These are phyloP conservation scores for Hormaphis cornu DNA, from an alignment of 1,140 invertebrate genomes.

Conservation along the genomic window DNA sequence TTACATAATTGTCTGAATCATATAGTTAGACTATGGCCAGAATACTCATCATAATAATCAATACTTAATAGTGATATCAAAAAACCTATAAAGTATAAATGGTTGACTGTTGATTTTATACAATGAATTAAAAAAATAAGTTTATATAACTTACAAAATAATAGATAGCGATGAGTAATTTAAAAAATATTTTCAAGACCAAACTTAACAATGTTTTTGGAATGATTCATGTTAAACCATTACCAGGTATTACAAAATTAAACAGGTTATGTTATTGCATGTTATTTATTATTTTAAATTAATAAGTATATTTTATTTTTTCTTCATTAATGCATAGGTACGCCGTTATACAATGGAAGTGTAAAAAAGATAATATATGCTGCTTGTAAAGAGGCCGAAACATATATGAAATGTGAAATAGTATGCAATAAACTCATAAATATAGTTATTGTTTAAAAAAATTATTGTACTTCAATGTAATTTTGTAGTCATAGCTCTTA, in stretches of 20 bases:
- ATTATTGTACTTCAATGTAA: not conserved
- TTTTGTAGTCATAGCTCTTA: slow-evolving; percentile 3
- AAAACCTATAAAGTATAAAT: too few relatives aligned
- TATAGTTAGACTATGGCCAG: too few relatives aligned
- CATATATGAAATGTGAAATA: slow-evolving; percentile 49
- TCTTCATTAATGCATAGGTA: slow-evolving; percentile 45
- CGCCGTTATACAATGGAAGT: slow-evolving; percentile 45
- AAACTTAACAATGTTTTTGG: slow-evolving; percentile 49
- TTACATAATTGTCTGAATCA: not conserved
- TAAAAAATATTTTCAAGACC: slow-evolving; percentile 39
- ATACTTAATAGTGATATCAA: too few relatives aligned
- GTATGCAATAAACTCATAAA: slow-evolving; percentile 43
- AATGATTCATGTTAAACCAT: slow-evolving; percentile 62
- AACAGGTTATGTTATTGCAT: too few relatives aligned
- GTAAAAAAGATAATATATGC: slow-evolving; percentile 48
- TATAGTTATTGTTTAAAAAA: not conserved
- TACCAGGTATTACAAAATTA: slow-evolving; percentile 51
- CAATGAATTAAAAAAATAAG: too few relatives aligned
- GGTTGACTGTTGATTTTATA: too few relatives aligned
- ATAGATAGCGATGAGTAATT: not conserved
- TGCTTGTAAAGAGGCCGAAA: slow-evolving; percentile 51
- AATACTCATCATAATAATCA: too few relatives aligned
- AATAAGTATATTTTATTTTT: not conserved
- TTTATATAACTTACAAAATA: not conserved
- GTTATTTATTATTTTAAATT: too few relatives aligned